Evolutionary conservation across 1,140 invertebrate species (phyloP).

Genomic region (Chionoecetes opilio): DNA sequence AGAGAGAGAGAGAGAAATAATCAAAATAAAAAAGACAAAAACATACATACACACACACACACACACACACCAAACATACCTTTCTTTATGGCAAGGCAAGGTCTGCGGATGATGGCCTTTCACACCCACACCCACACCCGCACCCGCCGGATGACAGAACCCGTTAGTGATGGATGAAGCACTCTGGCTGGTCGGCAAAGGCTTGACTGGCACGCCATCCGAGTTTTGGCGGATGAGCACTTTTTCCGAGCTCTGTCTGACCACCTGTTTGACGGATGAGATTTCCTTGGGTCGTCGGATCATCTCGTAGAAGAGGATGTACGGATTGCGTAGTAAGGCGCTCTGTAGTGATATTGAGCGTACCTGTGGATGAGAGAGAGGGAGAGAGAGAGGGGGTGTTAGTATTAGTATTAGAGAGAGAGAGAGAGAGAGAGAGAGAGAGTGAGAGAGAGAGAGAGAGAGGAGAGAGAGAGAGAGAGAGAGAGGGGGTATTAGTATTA

Average conservation of each 20-base stretch:
- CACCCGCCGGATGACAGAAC: not conserved
- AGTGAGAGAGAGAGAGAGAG: not conserved
- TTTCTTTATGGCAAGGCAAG: slow-evolving; percentile 28
- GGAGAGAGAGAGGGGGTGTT: slow-evolving; percentile 74
- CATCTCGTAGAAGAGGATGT: slow-evolving; percentile 95
- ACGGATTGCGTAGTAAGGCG: slow-evolving; percentile 92
- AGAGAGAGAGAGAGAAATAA: too few species aligned
- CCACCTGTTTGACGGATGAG: slow-evolving; percentile 54
- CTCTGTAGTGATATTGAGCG: slow-evolving; percentile 89
- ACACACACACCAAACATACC: not conserved
- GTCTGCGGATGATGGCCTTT: too few species aligned
- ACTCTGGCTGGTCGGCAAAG: slow-evolving; percentile 74
- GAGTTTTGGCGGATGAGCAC: slow-evolving; percentile 66
- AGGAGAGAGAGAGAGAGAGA: not conserved
- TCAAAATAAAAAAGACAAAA: not conserved
- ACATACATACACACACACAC: too few species aligned
- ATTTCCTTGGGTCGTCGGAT: slow-evolving; percentile 81
- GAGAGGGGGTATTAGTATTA: not conserved
- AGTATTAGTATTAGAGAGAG: slow-evolving; percentile 1
- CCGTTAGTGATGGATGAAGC: slow-evolving; percentile 71
- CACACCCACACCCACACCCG: not conserved
- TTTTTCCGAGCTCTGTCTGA: slow-evolving; percentile 73
- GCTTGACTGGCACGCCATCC: slow-evolving; percentile 21
- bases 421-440: not conserved
- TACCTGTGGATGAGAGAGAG: slow-evolving; percentile 86